phyloP scores from a whole-genome alignment of 2,797 vertebrate genomes.

The Girardinus metallicus region DNA sequence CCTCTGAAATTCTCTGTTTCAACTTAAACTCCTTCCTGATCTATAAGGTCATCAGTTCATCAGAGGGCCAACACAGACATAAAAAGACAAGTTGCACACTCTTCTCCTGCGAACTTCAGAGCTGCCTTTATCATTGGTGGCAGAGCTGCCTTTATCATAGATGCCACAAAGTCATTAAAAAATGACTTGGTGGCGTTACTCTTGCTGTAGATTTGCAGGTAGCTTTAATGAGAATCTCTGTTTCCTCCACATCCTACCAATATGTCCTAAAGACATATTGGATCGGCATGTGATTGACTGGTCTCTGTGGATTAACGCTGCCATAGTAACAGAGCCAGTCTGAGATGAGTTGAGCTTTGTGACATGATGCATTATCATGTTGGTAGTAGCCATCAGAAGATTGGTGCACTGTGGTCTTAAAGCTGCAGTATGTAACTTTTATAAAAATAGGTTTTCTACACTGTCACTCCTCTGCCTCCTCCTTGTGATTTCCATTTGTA shows the following conservation, averaged over 20 bases:
- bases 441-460: too few species aligned
- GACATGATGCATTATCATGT: too few species aligned
- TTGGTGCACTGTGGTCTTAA: too few species aligned
- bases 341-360: neutral
- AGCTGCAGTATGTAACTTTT: too few species aligned
- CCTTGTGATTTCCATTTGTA: too few species aligned
- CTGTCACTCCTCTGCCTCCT: too few species aligned
- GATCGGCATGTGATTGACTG: neutral
- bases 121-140: neutral
- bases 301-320: neutral
- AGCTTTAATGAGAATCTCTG: neutral
- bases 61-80: neutral
- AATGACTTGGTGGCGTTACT: neutral
- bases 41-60: neutral
- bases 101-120: neutral
- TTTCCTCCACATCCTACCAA: neutral
- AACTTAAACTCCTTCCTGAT: neutral
- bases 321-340: neutral
- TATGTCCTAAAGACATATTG: neutral
- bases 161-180: too few species aligned
- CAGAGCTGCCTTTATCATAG: too few species aligned
- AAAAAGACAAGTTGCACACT: neutral
- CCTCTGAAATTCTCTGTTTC: neutral
- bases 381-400: too few species aligned
- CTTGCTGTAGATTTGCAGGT: neutral